Evolutionary conservation across 2,797 vertebrate genomes (phyloP).

Genomic region (Chaetodon trifasciatus): DNA sequence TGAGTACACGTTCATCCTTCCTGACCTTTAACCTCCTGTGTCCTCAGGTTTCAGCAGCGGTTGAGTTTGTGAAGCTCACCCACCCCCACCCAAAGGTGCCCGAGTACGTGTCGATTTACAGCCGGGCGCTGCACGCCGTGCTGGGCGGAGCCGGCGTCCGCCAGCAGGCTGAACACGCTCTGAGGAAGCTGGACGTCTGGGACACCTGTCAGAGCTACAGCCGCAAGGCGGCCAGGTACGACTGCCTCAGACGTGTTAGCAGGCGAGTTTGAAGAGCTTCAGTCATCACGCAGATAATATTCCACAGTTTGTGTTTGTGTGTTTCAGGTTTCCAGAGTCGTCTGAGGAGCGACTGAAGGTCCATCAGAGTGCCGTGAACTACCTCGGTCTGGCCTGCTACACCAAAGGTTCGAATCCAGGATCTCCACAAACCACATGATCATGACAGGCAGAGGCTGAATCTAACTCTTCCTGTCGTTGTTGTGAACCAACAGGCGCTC

Average conservation of each 20-base stretch:
- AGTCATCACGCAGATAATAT: no score
- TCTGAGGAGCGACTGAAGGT: slow-evolving; percentile 68
- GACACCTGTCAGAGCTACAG: slow-evolving; percentile 71
- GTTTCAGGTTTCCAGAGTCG: slow-evolving; percentile 43
- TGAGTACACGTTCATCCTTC: neutral
- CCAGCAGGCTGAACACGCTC: slow-evolving; percentile 68
- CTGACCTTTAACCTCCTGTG: neutral
- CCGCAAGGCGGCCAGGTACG: slow-evolving; percentile 63
- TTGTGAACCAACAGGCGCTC: slow-evolving; percentile 64
- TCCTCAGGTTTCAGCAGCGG: slow-evolving; percentile 72
- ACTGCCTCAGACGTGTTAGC: no score
- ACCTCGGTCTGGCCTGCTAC: slow-evolving; percentile 82
- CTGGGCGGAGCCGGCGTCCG: slow-evolving; percentile 74
- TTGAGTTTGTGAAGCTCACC: slow-evolving; percentile 78
- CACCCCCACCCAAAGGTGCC: slow-evolving; percentile 79
- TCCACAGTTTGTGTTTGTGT: neutral
- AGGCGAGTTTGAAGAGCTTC: no score
- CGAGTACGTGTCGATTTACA: slow-evolving; percentile 67
- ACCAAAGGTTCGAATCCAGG: slow-evolving; percentile 53
- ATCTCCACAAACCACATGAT: neutral
- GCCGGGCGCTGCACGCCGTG: slow-evolving; percentile 71
- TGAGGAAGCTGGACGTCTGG: slow-evolving; percentile 74
- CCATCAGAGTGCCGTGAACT: slow-evolving; percentile 78
- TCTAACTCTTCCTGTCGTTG: neutral
- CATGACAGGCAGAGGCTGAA: neutral